Base-by-base conservation (phyloP, 2,797 vertebrate species). In the Spinibarbus caldwelli region DNA sequence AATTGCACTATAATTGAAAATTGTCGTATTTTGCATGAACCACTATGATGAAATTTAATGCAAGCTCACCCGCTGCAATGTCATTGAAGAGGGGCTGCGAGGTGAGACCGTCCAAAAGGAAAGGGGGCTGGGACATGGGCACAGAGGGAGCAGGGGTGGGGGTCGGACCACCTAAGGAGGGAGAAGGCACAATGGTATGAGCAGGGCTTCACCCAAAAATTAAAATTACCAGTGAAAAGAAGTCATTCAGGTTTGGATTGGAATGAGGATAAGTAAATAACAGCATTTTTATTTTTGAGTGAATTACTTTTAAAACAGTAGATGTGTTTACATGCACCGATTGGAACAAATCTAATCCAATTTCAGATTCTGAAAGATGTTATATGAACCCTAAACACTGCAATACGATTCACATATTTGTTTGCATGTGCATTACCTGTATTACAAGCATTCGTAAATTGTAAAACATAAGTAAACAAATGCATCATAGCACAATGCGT, bases 31-130 rank as follows among this genome's bases (percentile, higher is more conserved):
- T 41, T 21, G 29, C 26, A 78, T 8, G 1, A 62, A 78, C 21
- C 21, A 4, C 43, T 31, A 38, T 45, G 26, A 47, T 47, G 52
- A 79, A 72, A 45, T 23, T 4, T 4, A 5, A 14, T 3, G 36
- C 0, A 45, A 87, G 68, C 92, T 92, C 95, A 98, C 98, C 98
- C 96, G 97, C 90, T 92, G 96, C 89, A 86, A 96, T 94, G 91
- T 99, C 98, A 94, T 97, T 99, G 94, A 99, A 99, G 87, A 99
- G 93, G 90, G 97, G 95, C 90, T 96, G 97, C 89, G 97, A 96
- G 76, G 96, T 94, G 89, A 99, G 96, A 83, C 98, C 97, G 89
- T 99, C 98, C 90, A 99, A 92, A 87, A 99, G 95, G 91, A 99
- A 99, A 0, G 96, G 86, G 77, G 97, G 95, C 93, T 98, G 97